These are phyloP conservation scores for Rhagophthalmus giganteus DNA, from an alignment of 2,888 invertebrate species.

Conservation along the genomic window DNA sequence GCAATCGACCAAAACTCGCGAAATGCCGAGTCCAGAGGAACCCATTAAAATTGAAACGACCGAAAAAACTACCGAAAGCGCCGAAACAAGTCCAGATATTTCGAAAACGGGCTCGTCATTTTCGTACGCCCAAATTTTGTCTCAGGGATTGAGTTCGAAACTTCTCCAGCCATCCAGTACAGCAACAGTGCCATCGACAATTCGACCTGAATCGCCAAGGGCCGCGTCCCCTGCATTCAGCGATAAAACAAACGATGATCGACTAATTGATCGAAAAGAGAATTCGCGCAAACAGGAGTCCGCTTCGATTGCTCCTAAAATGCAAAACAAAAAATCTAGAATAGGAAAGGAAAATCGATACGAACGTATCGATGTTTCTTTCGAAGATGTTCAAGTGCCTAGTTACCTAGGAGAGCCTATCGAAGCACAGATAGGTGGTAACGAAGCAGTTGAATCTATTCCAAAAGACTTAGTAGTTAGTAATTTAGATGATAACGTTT, in stretches of 20 bases:
- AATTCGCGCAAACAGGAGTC: constrained; percentile 39
- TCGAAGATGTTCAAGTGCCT: constrained; percentile 38
- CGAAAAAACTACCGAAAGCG: not conserved
- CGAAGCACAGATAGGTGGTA: constrained; percentile 40
- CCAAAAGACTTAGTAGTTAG: constrained; percentile 42
- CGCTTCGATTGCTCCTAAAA: constrained; percentile 40
- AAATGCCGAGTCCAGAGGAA: constrained; percentile 14
- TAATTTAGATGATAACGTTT: constrained; percentile 41
- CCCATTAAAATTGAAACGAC: constrained; percentile 35
- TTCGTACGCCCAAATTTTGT: constrained; percentile 73
- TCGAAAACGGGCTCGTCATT: constrained; percentile 49
- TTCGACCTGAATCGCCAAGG: constrained; percentile 34
- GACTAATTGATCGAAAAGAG: constrained; percentile 30
- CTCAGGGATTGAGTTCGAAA: constrained; percentile 62
- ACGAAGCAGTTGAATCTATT: constrained; percentile 33
- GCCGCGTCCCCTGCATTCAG: constrained; percentile 44
- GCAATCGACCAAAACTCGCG: constrained; percentile 38
- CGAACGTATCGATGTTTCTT: constrained; percentile 40
- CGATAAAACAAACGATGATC: constrained; percentile 43
- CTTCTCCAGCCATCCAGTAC: constrained; percentile 63
- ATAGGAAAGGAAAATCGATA: constrained; percentile 47
- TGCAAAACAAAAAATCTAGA: constrained; percentile 43
- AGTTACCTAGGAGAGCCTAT: constrained; percentile 50
- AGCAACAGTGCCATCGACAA: constrained; percentile 39
- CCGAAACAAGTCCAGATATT: not conserved